Evolutionary conservation across 2,888 invertebrate species (phyloP).

Genomic region (Acrocyrtus sp.): DNA sequence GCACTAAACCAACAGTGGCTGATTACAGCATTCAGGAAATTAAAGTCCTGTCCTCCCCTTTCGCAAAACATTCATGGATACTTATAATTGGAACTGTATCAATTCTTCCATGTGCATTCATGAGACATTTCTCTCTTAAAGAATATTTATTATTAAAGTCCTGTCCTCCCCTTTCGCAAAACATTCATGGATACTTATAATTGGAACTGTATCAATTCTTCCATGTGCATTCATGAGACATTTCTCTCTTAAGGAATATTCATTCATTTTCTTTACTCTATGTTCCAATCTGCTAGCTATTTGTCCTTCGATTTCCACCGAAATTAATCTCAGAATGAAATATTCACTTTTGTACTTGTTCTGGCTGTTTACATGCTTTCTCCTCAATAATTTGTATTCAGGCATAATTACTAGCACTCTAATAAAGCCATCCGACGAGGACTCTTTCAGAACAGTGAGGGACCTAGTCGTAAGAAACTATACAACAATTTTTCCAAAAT

Average conservation of each 20-base stretch:
- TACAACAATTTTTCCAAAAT: conserved; percentile 3
- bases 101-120: neutral
- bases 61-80: neutral
- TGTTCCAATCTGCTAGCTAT: neutral
- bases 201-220: neutral
- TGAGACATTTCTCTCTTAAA: neutral
- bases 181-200: neutral
- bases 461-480: conserved; percentile 7
- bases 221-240: neutral
- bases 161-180: neutral
- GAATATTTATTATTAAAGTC: too few species aligned
- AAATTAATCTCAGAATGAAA: neutral
- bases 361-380: neutral
- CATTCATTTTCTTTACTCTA: too few species aligned
- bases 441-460: neutral
- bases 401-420: conserved; percentile 6
- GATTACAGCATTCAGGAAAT: neutral
- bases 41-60: neutral
- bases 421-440: neutral
- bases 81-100: neutral
- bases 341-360: neutral
- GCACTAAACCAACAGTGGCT: neutral
- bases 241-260: too few species aligned
- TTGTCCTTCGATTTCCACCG: neutral
- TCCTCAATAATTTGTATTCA: conserved; percentile 2